These are phyloP conservation scores for Drosophila stalkeri DNA, from an alignment of 2,888 invertebrate species.

Conservation along the genomic window DNA sequence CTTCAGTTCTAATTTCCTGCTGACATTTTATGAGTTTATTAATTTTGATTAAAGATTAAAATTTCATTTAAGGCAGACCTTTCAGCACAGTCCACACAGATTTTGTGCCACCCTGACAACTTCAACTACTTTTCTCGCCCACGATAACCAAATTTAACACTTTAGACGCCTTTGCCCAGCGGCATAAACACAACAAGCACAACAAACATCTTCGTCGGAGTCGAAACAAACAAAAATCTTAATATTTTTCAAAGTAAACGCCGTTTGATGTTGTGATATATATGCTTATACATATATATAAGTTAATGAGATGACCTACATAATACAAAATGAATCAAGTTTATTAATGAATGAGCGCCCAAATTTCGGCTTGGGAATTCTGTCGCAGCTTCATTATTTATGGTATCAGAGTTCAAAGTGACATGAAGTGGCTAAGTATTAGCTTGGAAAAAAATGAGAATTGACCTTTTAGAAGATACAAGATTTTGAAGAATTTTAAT, in stretches of 20 bases:
- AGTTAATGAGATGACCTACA: slow-evolving; percentile 32
- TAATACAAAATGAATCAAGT: slow-evolving; percentile 13
- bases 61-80: slow-evolving; percentile 20
- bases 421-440: not conserved
- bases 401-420: slow-evolving; percentile 4
- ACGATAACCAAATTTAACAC: slow-evolving; percentile 49
- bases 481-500: not conserved
- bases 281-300: not conserved
- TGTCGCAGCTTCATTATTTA: slow-evolving; percentile 4
- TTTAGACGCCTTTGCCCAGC: slow-evolving; percentile 29
- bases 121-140: slow-evolving; percentile 30
- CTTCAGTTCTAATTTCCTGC: slow-evolving; percentile 12
- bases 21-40: slow-evolving; percentile 26
- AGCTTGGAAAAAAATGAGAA: not conserved
- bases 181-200: slow-evolving; percentile 21
- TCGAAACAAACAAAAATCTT: slow-evolving; percentile 22
- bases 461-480: not conserved
- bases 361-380: slow-evolving; percentile 18
- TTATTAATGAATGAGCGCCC: slow-evolving; percentile 13
- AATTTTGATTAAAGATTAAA: slow-evolving; percentile 31
- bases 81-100: slow-evolving; percentile 23
- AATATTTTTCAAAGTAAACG: slow-evolving; percentile 16
- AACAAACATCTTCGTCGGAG: slow-evolving; percentile 27
- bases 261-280: slow-evolving; percentile 13
- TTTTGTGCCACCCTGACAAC: not conserved